These are phyloP conservation scores for Pseudococcus viburni DNA, from an alignment of 2,888 invertebrate genomes.

Conservation along the genomic window DNA sequence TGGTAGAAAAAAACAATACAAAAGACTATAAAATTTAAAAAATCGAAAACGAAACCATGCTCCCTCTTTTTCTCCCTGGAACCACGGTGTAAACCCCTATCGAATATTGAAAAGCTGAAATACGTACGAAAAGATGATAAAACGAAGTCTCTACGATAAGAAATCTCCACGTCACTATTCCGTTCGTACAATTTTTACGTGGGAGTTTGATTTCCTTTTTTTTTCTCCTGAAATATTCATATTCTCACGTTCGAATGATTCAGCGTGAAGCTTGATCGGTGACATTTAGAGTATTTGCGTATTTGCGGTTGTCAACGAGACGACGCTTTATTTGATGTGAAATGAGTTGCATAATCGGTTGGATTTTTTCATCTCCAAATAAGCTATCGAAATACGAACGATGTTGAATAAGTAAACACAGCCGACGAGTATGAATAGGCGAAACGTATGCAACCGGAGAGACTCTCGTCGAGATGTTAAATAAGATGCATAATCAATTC, in stretches of 20 bases:
- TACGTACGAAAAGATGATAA: background rate
- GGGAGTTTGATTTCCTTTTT: background rate
- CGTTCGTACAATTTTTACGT: background rate
- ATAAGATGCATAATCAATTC: conserved; percentile 51
- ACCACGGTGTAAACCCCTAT: background rate
- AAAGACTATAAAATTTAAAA: no score
- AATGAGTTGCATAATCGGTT: conserved; percentile 23
- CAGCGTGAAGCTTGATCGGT: background rate
- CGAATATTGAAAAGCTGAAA: background rate
- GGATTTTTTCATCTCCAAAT: background rate
- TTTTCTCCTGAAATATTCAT: background rate
- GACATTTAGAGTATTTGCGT: background rate
- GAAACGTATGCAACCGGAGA: background rate
- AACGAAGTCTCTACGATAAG: background rate
- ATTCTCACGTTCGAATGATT: background rate
- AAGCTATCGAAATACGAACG: background rate
- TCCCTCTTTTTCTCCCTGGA: no score
- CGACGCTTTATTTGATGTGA: conserved; percentile 29
- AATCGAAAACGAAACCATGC: no score
- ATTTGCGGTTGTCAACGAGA: background rate
- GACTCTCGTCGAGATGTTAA: background rate
- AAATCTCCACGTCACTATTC: background rate
- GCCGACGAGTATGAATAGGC: no score
- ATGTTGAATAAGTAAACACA: background rate
- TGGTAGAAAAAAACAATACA: no score